Evolutionary conservation across 2,113 vertebrate genomes (phyloP).

Genomic region (Gnathonemus longibarbis): DNA sequence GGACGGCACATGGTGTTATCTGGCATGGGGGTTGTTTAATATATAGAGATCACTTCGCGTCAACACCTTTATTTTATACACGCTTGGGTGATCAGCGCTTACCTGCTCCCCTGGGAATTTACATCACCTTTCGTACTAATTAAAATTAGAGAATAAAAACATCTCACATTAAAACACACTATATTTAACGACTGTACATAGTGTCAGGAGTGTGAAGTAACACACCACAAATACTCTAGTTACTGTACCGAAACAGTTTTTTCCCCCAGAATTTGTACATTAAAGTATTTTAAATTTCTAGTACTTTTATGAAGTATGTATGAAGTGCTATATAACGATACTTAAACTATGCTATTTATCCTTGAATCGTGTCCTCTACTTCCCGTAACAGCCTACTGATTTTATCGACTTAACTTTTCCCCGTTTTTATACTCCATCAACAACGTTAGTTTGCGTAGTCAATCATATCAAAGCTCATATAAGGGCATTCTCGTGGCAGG

Average conservation of each 20-base stretch:
- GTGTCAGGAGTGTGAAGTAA: background rate
- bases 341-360: background rate
- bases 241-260: background rate
- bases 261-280: background rate
- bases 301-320: background rate
- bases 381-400: background rate
- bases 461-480: background rate
- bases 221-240: background rate
- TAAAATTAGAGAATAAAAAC: background rate
- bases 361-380: background rate
- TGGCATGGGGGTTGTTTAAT: background rate
- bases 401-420: background rate
- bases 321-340: background rate
- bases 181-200: background rate
- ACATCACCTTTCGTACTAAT: background rate
- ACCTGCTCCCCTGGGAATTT: background rate
- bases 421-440: background rate
- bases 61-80: background rate
- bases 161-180: background rate
- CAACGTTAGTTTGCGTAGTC: background rate
- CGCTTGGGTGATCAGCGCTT: background rate
- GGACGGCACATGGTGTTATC: background rate
- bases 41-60: background rate
- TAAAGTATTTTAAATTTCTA: background rate
- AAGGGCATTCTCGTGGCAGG: background rate